A percentile compares a stretch with the other conserved stretches of the same genome.
Evolutionary conservation across 2,113 vertebrate species (phyloP).

Genomic region (Brevimyrus niger): DNA sequence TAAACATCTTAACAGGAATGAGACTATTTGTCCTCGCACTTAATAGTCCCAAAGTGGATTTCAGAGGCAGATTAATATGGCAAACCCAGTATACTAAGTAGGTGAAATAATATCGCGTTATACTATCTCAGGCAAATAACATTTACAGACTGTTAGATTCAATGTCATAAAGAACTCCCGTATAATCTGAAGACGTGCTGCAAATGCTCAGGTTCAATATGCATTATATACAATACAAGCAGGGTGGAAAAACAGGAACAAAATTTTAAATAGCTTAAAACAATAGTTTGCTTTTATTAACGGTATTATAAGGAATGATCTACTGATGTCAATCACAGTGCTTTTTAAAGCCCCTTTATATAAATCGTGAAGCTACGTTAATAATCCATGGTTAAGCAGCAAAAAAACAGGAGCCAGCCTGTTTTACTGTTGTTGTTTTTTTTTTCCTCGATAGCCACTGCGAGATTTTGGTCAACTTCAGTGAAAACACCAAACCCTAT

Average conservation of each 20-base stretch:
- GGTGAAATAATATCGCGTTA: neutral
- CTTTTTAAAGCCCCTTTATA: conserved; percentile 18
- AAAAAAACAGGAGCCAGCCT: conserved; percentile 27
- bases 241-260: neutral
- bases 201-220: neutral
- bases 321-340: conserved; percentile 19
- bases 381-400: conserved; percentile 19
- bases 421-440: neutral
- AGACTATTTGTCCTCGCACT: neutral
- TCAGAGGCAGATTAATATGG: neutral
- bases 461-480: conserved; percentile 13
- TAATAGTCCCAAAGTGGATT: conserved; percentile 1
- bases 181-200: neutral
- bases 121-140: neutral
- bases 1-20: neutral
- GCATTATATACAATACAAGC: neutral
- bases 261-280: neutral
- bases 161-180: neutral
- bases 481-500: conserved; percentile 9
- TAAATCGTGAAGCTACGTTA: conserved; percentile 21
- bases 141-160: neutral
- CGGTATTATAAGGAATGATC: neutral
- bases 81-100: neutral
- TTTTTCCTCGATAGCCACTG: neutral
- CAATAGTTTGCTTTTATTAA: neutral